These are phyloP conservation scores for Oscheius sp. DNA, from an alignment of 2,888 invertebrate genomes.

Conservation along the genomic window DNA sequence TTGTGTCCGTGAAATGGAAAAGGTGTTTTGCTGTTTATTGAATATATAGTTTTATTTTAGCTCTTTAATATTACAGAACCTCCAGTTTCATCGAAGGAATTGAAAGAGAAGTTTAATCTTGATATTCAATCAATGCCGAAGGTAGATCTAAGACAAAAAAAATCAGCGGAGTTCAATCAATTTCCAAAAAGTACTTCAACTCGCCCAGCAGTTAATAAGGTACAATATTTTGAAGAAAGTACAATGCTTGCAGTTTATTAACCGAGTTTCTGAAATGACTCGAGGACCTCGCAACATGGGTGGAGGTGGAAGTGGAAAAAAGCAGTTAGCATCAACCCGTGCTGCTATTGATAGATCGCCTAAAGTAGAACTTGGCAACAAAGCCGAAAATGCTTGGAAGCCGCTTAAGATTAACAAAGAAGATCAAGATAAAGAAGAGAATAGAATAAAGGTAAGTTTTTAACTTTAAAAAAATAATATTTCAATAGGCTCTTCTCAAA, in stretches of 20 bases:
- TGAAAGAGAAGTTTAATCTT: conserved; percentile 40
- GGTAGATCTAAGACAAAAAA: conserved; percentile 26
- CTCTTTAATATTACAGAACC: conserved; percentile 39
- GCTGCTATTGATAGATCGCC: conserved; percentile 26
- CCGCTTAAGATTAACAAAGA: conserved; percentile 39
- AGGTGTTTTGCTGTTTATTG: conserved; percentile 8
- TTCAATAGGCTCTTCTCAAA: conserved; percentile 44
- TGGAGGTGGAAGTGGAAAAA: conserved; percentile 3
- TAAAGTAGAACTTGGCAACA: conserved; percentile 11
- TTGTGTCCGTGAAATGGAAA: conserved; percentile 44
- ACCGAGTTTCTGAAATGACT: not conserved
- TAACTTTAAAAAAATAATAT: not conserved
- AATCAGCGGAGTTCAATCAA: conserved; percentile 36
- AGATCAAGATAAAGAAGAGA: conserved; percentile 32
- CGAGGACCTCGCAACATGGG: conserved; percentile 5
- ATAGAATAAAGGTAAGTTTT: conserved; percentile 29
- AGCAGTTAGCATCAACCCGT: not conserved
- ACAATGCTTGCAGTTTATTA: conserved; percentile 20
- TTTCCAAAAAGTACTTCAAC: not conserved
- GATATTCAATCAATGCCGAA: conserved; percentile 45
- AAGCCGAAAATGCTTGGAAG: conserved; percentile 54
- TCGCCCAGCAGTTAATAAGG: no score
- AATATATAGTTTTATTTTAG: conserved; percentile 10
- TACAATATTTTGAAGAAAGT: not conserved
- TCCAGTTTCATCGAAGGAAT: conserved; percentile 32